Percentiles rank a stretch among this genome's conserved stretches.
phyloP scores from a whole-genome alignment of 2,113 vertebrate genomes.

The Perca schrenkii region DNA sequence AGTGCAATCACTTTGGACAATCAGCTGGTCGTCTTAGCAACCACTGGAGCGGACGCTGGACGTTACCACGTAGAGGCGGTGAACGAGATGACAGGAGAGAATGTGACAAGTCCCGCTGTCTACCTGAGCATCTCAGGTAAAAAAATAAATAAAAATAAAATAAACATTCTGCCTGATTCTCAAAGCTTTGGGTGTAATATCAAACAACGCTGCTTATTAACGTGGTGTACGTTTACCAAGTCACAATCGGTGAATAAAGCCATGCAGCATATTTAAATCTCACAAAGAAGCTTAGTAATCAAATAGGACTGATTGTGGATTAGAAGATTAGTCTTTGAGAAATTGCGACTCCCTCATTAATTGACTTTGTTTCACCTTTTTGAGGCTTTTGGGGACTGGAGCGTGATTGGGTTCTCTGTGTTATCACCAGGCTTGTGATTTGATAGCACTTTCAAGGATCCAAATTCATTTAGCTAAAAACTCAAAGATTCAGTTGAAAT shows the following conservation, averaged over 20 bases:
- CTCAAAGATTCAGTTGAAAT: slow-evolving; percentile 1
- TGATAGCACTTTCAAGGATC: background rate
- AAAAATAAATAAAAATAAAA: slow-evolving; percentile 78
- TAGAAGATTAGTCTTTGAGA: background rate
- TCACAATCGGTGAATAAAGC: slow-evolving; percentile 6
- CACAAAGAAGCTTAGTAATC: background rate
- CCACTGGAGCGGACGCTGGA: slow-evolving; percentile 81
- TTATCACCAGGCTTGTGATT: background rate
- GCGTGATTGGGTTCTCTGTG: slow-evolving; percentile 2
- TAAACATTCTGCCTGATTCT: background rate
- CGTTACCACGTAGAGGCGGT: slow-evolving; percentile 91
- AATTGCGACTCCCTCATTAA: slow-evolving; percentile 1
- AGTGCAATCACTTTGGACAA: slow-evolving; percentile 92
- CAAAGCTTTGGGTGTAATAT: background rate
- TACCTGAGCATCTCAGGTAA: slow-evolving; percentile 88
- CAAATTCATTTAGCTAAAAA: slow-evolving; percentile 5
- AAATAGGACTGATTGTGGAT: slow-evolving; percentile 11
- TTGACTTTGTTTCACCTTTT: slow-evolving; percentile 20
- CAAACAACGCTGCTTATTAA: background rate
- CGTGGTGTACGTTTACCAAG: background rate
- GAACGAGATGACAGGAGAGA: slow-evolving; percentile 92
- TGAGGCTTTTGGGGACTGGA: background rate
- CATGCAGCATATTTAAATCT: background rate
- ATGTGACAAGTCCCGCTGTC: slow-evolving; percentile 87
- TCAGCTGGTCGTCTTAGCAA: slow-evolving; percentile 91